These are phyloP conservation scores for Bergia sp. DNA, from an alignment of 92 coral and sea anemone genomes.

Conservation along the genomic window DNA sequence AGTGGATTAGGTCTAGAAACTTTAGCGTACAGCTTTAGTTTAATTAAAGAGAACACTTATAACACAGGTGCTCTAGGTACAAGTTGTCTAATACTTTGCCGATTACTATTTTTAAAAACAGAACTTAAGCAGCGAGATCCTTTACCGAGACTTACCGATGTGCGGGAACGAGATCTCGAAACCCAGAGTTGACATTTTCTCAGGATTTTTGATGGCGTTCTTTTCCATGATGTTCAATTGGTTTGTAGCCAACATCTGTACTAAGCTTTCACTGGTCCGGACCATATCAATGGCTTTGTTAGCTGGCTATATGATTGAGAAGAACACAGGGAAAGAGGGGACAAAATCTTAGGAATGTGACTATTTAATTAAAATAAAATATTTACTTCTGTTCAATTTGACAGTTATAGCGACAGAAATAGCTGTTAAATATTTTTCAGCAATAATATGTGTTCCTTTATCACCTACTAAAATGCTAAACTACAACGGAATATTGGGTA, in stretches of 20 bases:
- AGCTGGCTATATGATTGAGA: constrained; percentile 57
- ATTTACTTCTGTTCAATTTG: not conserved
- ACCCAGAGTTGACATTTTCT: constrained; percentile 60
- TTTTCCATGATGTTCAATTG: constrained; percentile 72
- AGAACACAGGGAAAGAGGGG: not conserved
- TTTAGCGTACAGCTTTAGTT: too few relatives aligned
- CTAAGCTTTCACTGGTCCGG: constrained; percentile 52
- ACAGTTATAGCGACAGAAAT: not conserved
- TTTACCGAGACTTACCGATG: constrained; percentile 59
- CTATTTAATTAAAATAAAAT: not conserved
- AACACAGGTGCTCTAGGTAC: too few relatives aligned
- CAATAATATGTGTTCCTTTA: not conserved
- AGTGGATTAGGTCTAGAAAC: too few relatives aligned
- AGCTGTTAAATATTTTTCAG: not conserved
- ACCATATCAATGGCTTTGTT: constrained; percentile 71
- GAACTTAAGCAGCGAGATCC: too few relatives aligned
- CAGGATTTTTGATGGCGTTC: constrained; percentile 73
- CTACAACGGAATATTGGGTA: not conserved
- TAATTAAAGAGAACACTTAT: too few relatives aligned
- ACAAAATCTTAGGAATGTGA: not conserved
- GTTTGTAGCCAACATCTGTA: constrained; percentile 51
- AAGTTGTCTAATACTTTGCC: too few relatives aligned
- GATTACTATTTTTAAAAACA: too few relatives aligned
- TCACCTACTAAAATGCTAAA: not conserved
- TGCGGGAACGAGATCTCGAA: constrained; percentile 48